Percentiles rank a stretch among this genome's conserved stretches.
Conservation (phyloP, 2,113 vertebrate species). For the Anarhynchus alexandrinus region DNA sequence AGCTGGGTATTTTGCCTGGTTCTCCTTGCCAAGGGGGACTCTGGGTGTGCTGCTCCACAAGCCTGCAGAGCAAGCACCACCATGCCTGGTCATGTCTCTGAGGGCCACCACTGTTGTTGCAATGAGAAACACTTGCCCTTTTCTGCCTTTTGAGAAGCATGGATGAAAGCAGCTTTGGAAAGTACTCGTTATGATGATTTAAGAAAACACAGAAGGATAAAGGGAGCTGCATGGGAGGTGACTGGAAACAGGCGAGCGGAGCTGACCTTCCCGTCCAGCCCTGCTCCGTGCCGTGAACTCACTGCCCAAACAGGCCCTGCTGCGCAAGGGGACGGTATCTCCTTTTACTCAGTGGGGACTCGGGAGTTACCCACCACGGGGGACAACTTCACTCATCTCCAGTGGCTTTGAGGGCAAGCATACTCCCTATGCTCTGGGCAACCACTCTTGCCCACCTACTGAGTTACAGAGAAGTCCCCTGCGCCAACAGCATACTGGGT, state of each 20-base stretch:
- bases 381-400: neutral
- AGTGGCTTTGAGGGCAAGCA: neutral
- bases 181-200: neutral
- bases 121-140: neutral
- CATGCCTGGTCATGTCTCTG: neutral
- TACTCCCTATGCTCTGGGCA: neutral
- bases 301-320: neutral
- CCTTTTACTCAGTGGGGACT: neutral
- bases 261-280: neutral
- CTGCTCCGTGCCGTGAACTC: neutral
- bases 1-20: neutral
- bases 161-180: neutral
- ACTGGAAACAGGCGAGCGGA: neutral
- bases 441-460: neutral
- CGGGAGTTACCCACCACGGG: rapidly evolving
- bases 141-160: neutral
- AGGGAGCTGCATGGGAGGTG: neutral
- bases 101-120: neutral
- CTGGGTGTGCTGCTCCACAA: neutral
- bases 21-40: neutral
- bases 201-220: neutral
- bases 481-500: rapidly evolving
- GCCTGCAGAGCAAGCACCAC: neutral
- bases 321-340: neutral
- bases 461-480: neutral